A percentile compares a stretch with the other conserved stretches of the same genome.
Evolutionary conservation across 1,140 invertebrate genomes (phyloP).

Genomic region (Drosophila varians): DNA sequence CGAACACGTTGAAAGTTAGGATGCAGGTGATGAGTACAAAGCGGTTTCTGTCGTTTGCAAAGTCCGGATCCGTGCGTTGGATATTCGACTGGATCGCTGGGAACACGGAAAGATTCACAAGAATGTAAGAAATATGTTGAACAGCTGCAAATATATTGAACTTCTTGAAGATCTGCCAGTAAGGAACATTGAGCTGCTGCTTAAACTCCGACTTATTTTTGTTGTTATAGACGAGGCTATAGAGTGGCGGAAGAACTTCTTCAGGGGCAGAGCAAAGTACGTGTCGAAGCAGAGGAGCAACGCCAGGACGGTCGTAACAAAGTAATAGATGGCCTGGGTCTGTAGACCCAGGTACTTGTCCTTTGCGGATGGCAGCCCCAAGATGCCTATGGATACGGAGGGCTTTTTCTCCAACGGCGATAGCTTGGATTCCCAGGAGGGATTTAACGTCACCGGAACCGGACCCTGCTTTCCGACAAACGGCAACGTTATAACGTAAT

Average conservation of each 20-base stretch:
- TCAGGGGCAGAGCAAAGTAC: conserved; percentile 96
- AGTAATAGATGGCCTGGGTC: conserved; percentile 98
- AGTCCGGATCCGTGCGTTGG: conserved; percentile 85
- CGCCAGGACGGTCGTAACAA: conserved; percentile 96
- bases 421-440: conserved; percentile 63
- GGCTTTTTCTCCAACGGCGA: conserved; percentile 12
- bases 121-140: conserved; percentile 97
- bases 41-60: conserved; percentile 87
- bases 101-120: conserved; percentile 96
- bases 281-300: conserved; percentile 97
- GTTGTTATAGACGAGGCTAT: conserved; percentile 84
- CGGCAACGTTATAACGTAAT: conserved; percentile 37
- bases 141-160: conserved; percentile 91
- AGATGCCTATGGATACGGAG: conserved; percentile 33
- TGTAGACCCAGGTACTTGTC: conserved; percentile 93
- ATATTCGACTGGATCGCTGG: conserved; percentile 93
- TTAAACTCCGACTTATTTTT: conserved; percentile 75
- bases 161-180: conserved; percentile 90
- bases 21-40: conserved; percentile 94
- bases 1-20: conserved; percentile 96
- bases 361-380: conserved; percentile 87
- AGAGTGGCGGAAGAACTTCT: conserved; percentile 93
- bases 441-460: conserved; percentile 55
- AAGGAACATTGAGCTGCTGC: conserved; percentile 85
- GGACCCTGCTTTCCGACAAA: conserved; percentile 43